phyloP scores from a whole-genome alignment of 2,113 vertebrate genomes.

The Sapayoa aenigma region DNA sequence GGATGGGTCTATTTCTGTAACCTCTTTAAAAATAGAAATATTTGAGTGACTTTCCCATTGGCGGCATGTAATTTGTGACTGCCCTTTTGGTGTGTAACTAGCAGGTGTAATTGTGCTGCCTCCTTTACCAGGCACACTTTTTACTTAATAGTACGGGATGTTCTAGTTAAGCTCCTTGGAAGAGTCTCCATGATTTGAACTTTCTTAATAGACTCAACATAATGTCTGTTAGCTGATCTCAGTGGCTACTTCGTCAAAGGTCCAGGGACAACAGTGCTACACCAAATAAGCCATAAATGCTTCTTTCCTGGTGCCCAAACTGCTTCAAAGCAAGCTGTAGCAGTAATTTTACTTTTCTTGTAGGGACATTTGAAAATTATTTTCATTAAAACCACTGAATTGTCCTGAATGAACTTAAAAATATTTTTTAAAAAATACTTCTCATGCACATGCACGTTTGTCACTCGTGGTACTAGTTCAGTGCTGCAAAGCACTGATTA shows the following conservation, averaged over 20 bases:
- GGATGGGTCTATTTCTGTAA: not conserved
- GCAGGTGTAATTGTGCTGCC: not conserved
- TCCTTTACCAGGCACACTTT: not conserved
- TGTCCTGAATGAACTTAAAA: not conserved
- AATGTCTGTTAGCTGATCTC: not conserved
- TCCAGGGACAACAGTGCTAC: not conserved
- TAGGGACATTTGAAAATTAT: not conserved
- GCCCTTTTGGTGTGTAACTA: not conserved
- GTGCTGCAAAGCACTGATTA: not conserved
- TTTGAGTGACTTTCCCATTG: not conserved
- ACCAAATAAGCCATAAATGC: not conserved
- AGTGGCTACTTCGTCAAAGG: not conserved
- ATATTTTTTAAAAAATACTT: not conserved
- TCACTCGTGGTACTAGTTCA: not conserved
- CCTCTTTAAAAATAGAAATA: not conserved
- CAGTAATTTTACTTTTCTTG: not conserved
- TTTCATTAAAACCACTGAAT: not conserved
- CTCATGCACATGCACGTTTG: not conserved
- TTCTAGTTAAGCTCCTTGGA: not conserved
- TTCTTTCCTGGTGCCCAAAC: not conserved
- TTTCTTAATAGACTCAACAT: not conserved
- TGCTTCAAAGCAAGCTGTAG: not conserved
- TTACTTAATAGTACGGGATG: not conserved
- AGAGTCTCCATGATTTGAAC: not conserved
- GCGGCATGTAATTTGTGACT: not conserved